A percentile compares a stretch with the other conserved stretches of the same genome.
Conservation (phyloP, 2,113 vertebrate genomes). For the Phodopus roborovskii region DNA sequence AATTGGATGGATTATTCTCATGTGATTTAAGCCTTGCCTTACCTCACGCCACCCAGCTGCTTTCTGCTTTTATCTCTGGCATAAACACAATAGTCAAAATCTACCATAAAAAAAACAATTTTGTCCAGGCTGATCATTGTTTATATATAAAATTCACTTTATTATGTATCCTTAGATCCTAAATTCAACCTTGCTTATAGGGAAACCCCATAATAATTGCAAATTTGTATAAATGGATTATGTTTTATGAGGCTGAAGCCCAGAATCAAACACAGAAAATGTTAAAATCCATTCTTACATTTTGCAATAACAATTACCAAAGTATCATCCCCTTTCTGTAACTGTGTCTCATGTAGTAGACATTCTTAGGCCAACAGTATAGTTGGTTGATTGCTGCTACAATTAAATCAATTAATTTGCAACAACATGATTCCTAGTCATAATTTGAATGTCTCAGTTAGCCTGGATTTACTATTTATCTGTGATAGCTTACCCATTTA, state of each 20-base stretch:
- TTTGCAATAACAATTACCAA: constrained; percentile 27
- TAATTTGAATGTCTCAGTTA: not conserved
- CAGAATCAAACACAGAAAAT: not conserved
- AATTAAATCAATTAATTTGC: not conserved
- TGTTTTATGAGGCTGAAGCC: not conserved
- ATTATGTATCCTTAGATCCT: not conserved
- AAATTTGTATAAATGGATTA: not conserved
- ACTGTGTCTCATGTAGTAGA: not conserved
- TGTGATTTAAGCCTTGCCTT: not conserved
- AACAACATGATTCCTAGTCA: not conserved
- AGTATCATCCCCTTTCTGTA: not conserved
- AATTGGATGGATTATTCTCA: not conserved
- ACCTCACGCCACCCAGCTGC: too few relatives aligned
- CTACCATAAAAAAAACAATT: not conserved
- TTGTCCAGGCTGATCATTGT: not conserved
- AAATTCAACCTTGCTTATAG: not conserved
- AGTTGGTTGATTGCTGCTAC: not conserved
- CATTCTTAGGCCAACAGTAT: fast-evolving
- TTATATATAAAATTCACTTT: not conserved
- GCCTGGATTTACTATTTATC: not conserved
- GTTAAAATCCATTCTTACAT: not conserved
- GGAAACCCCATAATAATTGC: not conserved
- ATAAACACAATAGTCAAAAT: not conserved
- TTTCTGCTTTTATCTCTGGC: not conserved
- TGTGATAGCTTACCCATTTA: not conserved